Percentiles rank a stretch among this genome's conserved stretches.
Conservation (phyloP, 2,797 vertebrate genomes). For the Limnodromus scolopaceus region DNA sequence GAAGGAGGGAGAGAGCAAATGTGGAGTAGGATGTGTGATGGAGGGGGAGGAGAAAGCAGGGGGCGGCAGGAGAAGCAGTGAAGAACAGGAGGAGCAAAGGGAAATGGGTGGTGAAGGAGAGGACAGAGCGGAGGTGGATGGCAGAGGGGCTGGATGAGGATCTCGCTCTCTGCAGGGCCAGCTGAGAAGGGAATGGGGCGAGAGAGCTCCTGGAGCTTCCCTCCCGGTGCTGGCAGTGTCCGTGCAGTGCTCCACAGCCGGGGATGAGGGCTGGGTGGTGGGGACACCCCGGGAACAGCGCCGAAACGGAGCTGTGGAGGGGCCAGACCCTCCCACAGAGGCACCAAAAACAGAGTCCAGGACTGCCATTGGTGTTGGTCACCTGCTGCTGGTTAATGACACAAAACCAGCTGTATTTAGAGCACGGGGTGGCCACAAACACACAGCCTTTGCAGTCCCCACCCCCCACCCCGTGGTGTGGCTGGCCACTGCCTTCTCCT, state of each 20-base stretch:
- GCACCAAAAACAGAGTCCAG: fast-evolving
- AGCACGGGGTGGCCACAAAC: fast-evolving
- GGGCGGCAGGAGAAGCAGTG: background rate
- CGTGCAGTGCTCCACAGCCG: fast-evolving
- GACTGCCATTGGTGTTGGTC: background rate
- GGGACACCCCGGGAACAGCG: too few relatives aligned
- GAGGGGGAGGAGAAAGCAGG: conserved; percentile 45
- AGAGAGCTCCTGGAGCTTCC: background rate
- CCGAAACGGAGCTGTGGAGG: fast-evolving
- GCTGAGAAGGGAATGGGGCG: background rate
- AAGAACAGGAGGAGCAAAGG: conserved; percentile 11
- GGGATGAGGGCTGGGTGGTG: background rate
- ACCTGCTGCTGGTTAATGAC: background rate
- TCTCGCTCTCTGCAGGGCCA: fast-evolving
- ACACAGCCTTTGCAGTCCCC: too few relatives aligned
- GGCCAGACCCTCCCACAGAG: background rate
- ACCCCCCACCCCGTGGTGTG: too few relatives aligned
- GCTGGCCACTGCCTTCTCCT: background rate
- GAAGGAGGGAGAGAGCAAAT: background rate
- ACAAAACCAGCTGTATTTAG: background rate
- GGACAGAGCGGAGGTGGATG: background rate
- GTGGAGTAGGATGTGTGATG: conserved; percentile 59
- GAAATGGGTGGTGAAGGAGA: background rate
- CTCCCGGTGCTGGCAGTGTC: fast-evolving
- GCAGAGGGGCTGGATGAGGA: background rate